phyloP scores from a whole-genome alignment of 2,113 vertebrate species.

The Spea bombifrons region DNA sequence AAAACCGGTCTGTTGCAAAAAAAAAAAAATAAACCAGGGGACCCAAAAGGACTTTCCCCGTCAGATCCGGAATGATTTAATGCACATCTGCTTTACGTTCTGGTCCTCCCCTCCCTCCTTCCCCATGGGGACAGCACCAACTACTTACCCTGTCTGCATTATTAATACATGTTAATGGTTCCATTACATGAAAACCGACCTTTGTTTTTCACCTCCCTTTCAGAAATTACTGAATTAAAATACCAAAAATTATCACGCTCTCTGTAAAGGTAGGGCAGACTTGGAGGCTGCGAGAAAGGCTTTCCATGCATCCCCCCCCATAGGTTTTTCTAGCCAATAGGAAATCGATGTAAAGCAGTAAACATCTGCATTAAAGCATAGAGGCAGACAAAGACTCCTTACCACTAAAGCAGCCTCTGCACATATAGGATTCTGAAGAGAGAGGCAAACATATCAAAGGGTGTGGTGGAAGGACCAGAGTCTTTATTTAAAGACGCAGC shows the following conservation, averaged over 20 bases:
- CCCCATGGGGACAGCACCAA: constrained; percentile 58
- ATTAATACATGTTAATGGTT: constrained; percentile 84
- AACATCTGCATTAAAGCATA: constrained; percentile 59
- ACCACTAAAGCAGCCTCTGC: constrained; percentile 51
- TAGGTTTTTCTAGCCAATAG: constrained; percentile 57
- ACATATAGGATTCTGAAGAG: constrained; percentile 46
- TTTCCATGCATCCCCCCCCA: constrained; percentile 51
- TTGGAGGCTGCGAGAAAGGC: constrained; percentile 49
- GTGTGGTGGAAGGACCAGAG: constrained; percentile 21
- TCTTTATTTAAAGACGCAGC: constrained; percentile 41
- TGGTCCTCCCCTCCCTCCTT: constrained; percentile 48
- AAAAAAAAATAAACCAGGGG: constrained; percentile 67
- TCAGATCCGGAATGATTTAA: constrained; percentile 69
- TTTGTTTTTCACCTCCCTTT: constrained; percentile 60
- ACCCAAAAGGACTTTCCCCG: constrained; percentile 63
- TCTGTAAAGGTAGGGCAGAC: constrained; percentile 24
- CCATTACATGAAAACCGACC: constrained; percentile 69
- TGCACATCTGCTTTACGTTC: constrained; percentile 69
- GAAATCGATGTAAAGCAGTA: constrained; percentile 64
- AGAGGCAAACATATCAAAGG: constrained; percentile 48
- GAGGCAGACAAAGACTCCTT: constrained; percentile 66
- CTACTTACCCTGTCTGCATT: constrained; percentile 78
- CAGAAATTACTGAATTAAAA: constrained; percentile 56
- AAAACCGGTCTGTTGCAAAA: constrained; percentile 51
- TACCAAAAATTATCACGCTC: constrained; percentile 48